A percentile compares a stretch with the other conserved stretches of the same genome.
These are phyloP conservation scores for Volucella bombylans DNA, from an alignment of 2,888 invertebrate genomes.

Conservation along the genomic window DNA sequence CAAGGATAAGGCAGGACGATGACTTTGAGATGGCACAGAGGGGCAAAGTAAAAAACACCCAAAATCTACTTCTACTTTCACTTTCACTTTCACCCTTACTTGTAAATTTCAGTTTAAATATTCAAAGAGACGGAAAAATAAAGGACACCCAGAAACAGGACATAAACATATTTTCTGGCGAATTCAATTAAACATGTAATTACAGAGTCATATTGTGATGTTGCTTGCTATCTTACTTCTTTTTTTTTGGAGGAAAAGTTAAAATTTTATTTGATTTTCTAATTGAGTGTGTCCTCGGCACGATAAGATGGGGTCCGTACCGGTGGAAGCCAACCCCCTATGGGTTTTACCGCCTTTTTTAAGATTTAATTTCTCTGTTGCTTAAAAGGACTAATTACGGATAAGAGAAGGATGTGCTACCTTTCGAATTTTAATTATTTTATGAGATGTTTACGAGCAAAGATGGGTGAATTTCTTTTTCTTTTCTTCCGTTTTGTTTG, in stretches of 20 bases:
- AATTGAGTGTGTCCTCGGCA: constrained; percentile 72
- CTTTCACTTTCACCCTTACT: constrained; percentile 45
- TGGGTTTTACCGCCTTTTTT: constrained; percentile 27
- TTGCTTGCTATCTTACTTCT: constrained; percentile 12
- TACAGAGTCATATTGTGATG: constrained; percentile 76
- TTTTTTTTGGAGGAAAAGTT: constrained; percentile 46
- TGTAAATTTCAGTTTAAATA: constrained; percentile 54
- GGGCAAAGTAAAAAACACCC: constrained; percentile 13
- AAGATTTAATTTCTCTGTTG: constrained; percentile 13
- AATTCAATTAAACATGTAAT: constrained; percentile 82
- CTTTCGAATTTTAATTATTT: constrained; percentile 70
- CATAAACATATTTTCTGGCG: constrained; percentile 77
- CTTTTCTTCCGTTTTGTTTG: background rate
- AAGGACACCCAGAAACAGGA: constrained; percentile 55
- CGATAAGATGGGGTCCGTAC: constrained; percentile 37
- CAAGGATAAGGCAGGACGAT: constrained; percentile 34
- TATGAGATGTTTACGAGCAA: constrained; percentile 52
- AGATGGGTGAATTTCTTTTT: constrained; percentile 40
- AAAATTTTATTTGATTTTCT: constrained; percentile 73
- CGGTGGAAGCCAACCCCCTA: constrained; percentile 27
- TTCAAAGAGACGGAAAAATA: constrained; percentile 59
- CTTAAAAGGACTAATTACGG: constrained; percentile 66
- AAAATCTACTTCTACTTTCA: constrained; percentile 57
- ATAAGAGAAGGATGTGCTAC: constrained; percentile 37
- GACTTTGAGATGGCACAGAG: constrained; percentile 8